These are phyloP conservation scores for Caligus rogercresseyi DNA, from an alignment of 1,140 invertebrate genomes.

Conservation along the genomic window DNA sequence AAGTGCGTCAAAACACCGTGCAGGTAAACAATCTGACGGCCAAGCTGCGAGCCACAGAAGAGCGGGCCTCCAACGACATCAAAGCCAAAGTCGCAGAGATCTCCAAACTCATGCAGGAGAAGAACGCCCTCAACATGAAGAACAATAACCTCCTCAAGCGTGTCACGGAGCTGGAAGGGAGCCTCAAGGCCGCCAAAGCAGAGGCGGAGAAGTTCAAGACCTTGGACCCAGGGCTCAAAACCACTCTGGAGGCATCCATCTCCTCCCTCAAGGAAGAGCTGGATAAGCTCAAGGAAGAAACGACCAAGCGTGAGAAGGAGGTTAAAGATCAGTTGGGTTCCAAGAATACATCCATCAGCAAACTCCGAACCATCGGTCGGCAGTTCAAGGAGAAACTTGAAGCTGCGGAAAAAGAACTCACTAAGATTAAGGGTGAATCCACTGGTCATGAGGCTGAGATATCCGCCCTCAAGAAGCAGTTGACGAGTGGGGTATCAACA, in stretches of 20 bases:
- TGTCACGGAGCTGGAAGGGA: background rate
- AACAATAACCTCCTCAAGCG: background rate
- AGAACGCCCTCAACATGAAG: background rate
- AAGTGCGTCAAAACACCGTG: background rate
- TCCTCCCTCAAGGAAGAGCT: background rate
- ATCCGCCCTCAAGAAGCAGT: background rate
- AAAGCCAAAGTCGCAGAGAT: constrained; percentile 8
- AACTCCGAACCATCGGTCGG: background rate
- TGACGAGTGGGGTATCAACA: background rate
- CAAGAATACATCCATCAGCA: background rate
- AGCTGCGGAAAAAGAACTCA: constrained; percentile 1
- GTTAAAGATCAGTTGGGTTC: constrained; percentile 1
- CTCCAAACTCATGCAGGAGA: background rate
- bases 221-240: background rate
- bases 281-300: constrained; percentile 10
- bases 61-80: background rate
- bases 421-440: background rate
- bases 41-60: background rate
- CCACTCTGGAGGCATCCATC: background rate
- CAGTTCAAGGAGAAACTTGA: constrained; percentile 13
- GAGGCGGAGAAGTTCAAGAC: background rate
- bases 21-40: constrained; percentile 4
- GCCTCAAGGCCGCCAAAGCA: background rate
- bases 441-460: background rate
- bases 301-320: background rate